Base-by-base conservation (phyloP, 1,140 invertebrate genomes). In the Caenorhabditis tropicalis region DNA sequence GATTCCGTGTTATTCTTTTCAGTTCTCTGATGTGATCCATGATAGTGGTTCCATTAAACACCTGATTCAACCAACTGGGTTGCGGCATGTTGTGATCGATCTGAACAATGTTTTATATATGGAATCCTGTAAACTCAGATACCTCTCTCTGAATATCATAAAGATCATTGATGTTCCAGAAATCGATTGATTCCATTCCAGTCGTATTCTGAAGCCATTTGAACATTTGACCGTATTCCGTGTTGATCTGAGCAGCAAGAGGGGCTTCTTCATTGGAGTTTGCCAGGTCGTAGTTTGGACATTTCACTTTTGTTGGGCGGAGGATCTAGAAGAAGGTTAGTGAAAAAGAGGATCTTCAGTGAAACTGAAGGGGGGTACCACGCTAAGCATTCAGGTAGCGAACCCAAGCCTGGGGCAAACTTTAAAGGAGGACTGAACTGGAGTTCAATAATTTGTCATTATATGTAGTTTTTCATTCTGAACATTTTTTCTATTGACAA, bases 11-110 rank as follows among this genome's bases (percentile, higher is more conserved):
- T 36, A 82, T 60, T 43, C 81, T 33, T 43, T 82, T 82, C 4
- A 82, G 21, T 58, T 82, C 81, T 1, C 53, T 10, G 15, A 82
- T 82, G 43, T 82, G 81, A 56, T 82, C 81, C 49, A 82, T 56
- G 12, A 82, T 53, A 43, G 49, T 43, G 10, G 81, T 39, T 6
- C 53, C 51, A 21, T 82, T 82, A 29, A 51, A 82, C 7, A 58
- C 24, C 19, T 82, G 48, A 15, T 36, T 56, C 1, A 82, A 7
- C 81, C 81, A 82, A 12, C 12, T 15, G 9, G 81, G 81, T 31
- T 82, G 81, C n/a, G 49, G 36, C 49, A 82, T 43, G 53, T 58
- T 56, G 21, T 82, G 81, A 16, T 56, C 36, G 5, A 82, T 39
- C 81, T 82, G 81, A 15, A 56, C 36, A 56, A 31, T n/a, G 46